Evolutionary conservation across 2,797 vertebrate genomes (phyloP).

Genomic region (Synanceia verrucosa): DNA sequence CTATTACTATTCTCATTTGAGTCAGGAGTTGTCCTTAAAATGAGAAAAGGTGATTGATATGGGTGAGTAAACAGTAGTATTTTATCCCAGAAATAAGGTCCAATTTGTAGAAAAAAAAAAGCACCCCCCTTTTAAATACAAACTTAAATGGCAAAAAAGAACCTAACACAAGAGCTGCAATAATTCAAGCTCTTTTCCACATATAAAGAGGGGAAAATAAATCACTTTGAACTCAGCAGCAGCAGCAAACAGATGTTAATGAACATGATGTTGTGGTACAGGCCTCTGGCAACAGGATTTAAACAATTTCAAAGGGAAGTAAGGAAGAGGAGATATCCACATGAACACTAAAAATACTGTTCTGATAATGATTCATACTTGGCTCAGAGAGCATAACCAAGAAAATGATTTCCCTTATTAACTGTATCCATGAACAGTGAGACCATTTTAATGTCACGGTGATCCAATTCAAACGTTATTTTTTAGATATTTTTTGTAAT

Average conservation of each 20-base stretch:
- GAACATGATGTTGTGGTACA: conserved; percentile 73
- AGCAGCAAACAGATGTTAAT: conserved; percentile 79
- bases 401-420: conserved; percentile 20
- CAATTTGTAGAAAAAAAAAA: no score
- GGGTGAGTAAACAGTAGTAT: no score
- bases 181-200: conserved; percentile 63
- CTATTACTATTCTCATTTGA: no score
- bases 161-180: conserved; percentile 61
- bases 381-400: conserved; percentile 14
- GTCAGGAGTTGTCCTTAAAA: no score
- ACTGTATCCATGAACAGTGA: conserved; percentile 9
- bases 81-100: no score
- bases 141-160: background rate
- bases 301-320: conserved; percentile 65
- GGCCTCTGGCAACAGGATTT: conserved; percentile 73
- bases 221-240: conserved; percentile 71
- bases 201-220: conserved; percentile 55
- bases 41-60: no score
- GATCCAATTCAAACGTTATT: conserved; percentile 29
- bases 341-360: conserved; percentile 52
- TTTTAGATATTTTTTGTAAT: conserved; percentile 6
- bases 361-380: conserved; percentile 37
- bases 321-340: conserved; percentile 49
- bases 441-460: conserved; percentile 2
- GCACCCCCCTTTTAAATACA: no score